Base-by-base conservation (phyloP, 2,113 vertebrate genomes). In the Thunnus thynnus region DNA sequence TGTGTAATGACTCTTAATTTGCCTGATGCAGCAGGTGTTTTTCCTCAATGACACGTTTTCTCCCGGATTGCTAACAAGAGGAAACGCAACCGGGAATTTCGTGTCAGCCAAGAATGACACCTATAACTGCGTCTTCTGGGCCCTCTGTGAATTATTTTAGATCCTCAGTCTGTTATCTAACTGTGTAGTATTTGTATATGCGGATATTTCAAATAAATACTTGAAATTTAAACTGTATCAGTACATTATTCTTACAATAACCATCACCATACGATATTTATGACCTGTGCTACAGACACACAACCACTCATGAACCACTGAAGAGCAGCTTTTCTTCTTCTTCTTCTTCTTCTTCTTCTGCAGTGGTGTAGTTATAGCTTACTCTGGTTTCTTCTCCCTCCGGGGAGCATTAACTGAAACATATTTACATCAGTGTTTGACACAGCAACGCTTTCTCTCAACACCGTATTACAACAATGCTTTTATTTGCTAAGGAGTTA, bases 31-130 rank as follows among this genome's bases (percentile, higher is more conserved):
- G 1, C n/a, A 51, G 95, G 95, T 93, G 94, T 65, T 72, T 95
- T 96, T 97, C 96, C 94, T 96, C 93, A 97, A 99, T 99, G 98
- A 99, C 98, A 99, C 97, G 98, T 97, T 99, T 98, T 98, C 97
- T 99, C 98, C 97, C 97, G 97, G 96, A 98, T 98, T 96, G 97
- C 96, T 22, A 94, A 84, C 86, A 90, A 88, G 75, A 41, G 73
- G 25, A 74, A 92, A 90, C 83, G 96, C 96, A 97, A 97, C 97
- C 97, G 97, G 98, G 98, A 97, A 97, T 96, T 93, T 96, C 97
- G 97, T 98, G 98, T 99, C 98, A 97, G 95, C 94, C 96, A 98
- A 94, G 96, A 96, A 96, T 94, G 90, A 93, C 95, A 95, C 96
- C 93, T 0, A 83, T 17, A 0, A 78, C 92, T 65, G 36, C 27